Evolutionary conservation across 2,888 invertebrate species (phyloP), one percentile per base, ranked within the genome.

Genomic region (Nowickia ferox): DNA sequence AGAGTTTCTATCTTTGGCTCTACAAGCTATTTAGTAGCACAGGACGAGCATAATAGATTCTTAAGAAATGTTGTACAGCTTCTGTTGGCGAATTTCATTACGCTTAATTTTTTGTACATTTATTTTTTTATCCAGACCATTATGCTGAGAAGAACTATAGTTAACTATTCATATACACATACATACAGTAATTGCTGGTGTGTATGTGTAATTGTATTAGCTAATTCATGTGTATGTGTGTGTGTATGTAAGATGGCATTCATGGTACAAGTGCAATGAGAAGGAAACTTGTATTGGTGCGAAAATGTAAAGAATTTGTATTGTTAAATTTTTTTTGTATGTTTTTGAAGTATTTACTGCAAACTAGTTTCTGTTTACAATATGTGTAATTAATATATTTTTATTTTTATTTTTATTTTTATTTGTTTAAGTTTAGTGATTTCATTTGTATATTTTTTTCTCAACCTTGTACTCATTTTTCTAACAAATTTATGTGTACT

Each of bases 381-480:
- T 46, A 51, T 48, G 13, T 69, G 75, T n/a, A 81, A 79, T 48
- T 80, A 46, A 65, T 46, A 55, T 38, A 40, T 40, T 63, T 71
- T 55, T 22, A 15, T 15, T 57, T 57, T 65, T 38, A 40, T 40
- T 63, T 71, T 55, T 22, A 15, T 15, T 57, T 57, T 65, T 30
- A 15, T 79, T 53, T 59, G 2, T 59, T 59, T 44, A 46, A 46
- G 11, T 38, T 48, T 13, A 68, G 1, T 40, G 19, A 61, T 40
- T 48, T 74, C 10, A 40, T 77, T 57, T 30, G 38, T 30, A 17
- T 9, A 17, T 1, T 9, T n/a, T 42, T 22, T 1, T 78, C 30
- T 17, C 30, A 80, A 80, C 80, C 80, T 80, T 80, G 80, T n/a
- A 19, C 74, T 74, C 30, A 59, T 72, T 80, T 59, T 59, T 4